phyloP scores from a whole-genome alignment of 2,797 vertebrate species.

The Heterohyrax brucei region DNA sequence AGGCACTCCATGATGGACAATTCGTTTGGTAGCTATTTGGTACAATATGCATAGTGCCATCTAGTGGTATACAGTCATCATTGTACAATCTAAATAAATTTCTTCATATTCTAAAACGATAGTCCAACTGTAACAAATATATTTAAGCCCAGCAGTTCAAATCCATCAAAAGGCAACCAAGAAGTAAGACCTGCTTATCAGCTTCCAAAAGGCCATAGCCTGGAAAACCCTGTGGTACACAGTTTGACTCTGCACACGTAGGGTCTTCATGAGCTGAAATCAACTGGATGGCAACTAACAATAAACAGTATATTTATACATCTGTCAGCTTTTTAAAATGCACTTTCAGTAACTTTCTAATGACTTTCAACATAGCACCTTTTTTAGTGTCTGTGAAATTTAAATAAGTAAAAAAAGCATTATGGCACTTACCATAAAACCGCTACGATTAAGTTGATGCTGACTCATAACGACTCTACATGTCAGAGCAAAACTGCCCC shows the following conservation, averaged over 20 bases:
- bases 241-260: not conserved
- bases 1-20: not conserved
- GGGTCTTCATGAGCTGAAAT: not conserved
- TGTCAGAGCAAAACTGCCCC: too few relatives aligned
- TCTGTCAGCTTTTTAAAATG: conserved; percentile 42
- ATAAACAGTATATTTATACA: not conserved
- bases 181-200: not conserved
- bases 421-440: too few relatives aligned
- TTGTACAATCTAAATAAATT: not conserved
- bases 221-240: not conserved
- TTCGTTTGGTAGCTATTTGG: conserved; percentile 32
- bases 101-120: not conserved
- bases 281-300: not conserved
- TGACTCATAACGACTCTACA: too few relatives aligned
- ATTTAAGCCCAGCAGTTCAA: not conserved
- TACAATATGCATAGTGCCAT: conserved; percentile 89
- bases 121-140: not conserved
- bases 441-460: too few relatives aligned
- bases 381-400: not conserved
- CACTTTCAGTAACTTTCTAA: conserved; percentile 10
- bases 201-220: not conserved
- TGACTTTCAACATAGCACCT: conserved; percentile 16
- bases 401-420: conserved; percentile 1
- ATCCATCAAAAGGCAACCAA: not conserved
- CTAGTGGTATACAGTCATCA: conserved; percentile 85